A percentile compares a stretch with the other conserved stretches of the same genome.
Conservation (phyloP, 1,140 invertebrate genomes). For the Caerostris extrusa region DNA sequence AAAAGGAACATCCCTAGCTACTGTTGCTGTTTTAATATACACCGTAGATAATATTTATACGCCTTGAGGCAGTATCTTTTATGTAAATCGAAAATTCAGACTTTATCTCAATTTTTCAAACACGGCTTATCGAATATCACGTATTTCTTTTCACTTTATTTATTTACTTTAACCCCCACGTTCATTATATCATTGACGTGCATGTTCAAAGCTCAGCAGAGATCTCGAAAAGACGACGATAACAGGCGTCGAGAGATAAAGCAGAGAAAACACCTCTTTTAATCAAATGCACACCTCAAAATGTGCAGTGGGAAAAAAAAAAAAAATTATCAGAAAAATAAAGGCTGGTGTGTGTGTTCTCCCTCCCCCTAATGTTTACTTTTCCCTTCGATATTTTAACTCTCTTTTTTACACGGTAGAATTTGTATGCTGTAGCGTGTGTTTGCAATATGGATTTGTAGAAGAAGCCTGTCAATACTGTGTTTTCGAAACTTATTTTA, state of each 20-base stretch:
- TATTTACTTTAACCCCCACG: not conserved
- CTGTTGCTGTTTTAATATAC: not conserved
- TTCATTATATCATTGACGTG: not conserved
- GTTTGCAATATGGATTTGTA: not conserved
- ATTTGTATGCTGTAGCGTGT: not conserved
- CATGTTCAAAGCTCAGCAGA: slow-evolving; percentile 34
- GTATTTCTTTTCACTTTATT: not conserved
- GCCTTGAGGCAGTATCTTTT: not conserved
- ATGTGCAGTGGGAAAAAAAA: not conserved
- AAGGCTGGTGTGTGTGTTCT: slow-evolving; percentile 23
- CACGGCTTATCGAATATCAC: not conserved
- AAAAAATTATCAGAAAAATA: not conserved
- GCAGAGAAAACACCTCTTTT: not conserved
- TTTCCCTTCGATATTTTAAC: not conserved
- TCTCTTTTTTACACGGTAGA: not conserved
- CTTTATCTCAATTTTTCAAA: not conserved
- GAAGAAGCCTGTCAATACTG: not conserved
- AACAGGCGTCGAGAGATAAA: not conserved
- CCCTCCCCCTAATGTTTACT: not conserved
- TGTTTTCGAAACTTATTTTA: too few relatives aligned
- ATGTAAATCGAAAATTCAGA: not conserved
- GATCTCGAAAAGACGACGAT: not conserved
- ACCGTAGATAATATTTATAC: not conserved
- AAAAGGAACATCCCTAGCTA: not conserved
- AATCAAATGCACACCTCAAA: slow-evolving; percentile 2